Percentiles rank a stretch among this genome's conserved stretches.
phyloP scores from a whole-genome alignment of 2,888 invertebrate species.

The Pantelozetes paolii region DNA sequence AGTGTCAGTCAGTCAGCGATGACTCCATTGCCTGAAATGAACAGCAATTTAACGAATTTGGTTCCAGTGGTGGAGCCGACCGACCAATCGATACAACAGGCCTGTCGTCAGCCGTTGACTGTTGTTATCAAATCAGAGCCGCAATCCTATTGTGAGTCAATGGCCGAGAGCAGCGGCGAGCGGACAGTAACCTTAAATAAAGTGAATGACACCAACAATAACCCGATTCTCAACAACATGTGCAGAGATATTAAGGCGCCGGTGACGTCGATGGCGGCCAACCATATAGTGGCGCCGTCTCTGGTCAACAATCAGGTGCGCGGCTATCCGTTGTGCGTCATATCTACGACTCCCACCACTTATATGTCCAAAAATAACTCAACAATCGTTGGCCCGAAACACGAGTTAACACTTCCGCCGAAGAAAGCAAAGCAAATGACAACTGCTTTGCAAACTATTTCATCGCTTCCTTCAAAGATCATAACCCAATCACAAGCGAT shows the following conservation, averaged over 20 bases:
- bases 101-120: constrained; percentile 3
- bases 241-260: not conserved
- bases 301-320: not conserved
- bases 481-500: not conserved
- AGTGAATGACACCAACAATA: constrained; percentile 25
- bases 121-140: constrained; percentile 21
- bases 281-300: not conserved
- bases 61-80: constrained; percentile 19
- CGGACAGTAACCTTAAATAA: not conserved
- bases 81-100: not conserved
- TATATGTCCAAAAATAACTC: not conserved
- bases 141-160: constrained; percentile 3
- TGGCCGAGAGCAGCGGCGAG: not conserved
- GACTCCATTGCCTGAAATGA: constrained; percentile 6
- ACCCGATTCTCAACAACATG: constrained; percentile 20
- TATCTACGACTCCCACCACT: constrained; percentile 15
- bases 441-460: not conserved
- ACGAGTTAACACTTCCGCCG: constrained; percentile 11
- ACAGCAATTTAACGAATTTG: constrained; percentile 26
- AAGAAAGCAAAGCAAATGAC: constrained; percentile 8
- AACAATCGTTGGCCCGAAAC: not conserved
- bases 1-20: not conserved
- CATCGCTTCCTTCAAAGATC: not conserved
- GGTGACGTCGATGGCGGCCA: not conserved
- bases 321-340: constrained; percentile 9